Percentiles rank a stretch among this genome's conserved stretches.
phyloP scores from a whole-genome alignment of 92 coral and sea anemone species.

The Parazoanthus darwini region DNA sequence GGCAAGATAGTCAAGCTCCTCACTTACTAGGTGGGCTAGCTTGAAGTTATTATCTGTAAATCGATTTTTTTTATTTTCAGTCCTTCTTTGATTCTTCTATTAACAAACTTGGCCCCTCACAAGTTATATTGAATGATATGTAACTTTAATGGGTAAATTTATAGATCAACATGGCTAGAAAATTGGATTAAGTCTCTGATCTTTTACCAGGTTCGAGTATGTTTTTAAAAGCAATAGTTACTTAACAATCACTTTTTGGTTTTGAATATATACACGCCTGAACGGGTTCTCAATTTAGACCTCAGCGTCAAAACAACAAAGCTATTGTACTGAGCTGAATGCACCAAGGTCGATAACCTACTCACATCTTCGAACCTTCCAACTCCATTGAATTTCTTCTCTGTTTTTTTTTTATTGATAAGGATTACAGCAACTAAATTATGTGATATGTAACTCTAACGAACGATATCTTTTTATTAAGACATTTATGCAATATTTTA shows the following conservation, averaged over 20 bases:
- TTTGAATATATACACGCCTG: background rate
- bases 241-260: background rate
- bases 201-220: no score
- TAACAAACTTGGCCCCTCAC: no score
- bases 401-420: no score
- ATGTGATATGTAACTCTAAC: background rate
- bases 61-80: background rate
- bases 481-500: background rate
- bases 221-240: background rate
- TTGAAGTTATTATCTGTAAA: no score
- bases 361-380: no score
- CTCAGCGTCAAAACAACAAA: background rate
- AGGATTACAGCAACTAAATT: background rate
- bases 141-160: no score
- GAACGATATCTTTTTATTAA: background rate
- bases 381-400: background rate
- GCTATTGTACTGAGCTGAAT: background rate
- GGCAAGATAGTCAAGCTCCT: background rate
- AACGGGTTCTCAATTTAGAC: background rate
- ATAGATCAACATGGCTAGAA: no score
- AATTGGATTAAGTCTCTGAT: background rate
- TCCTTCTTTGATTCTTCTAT: background rate
- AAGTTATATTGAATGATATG: no score
- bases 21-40: background rate
- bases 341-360: no score